phyloP scores from a whole-genome alignment of 37 sponge, comb jelly and placozoan genomes.

The Mnemiopsis leidyi region DNA sequence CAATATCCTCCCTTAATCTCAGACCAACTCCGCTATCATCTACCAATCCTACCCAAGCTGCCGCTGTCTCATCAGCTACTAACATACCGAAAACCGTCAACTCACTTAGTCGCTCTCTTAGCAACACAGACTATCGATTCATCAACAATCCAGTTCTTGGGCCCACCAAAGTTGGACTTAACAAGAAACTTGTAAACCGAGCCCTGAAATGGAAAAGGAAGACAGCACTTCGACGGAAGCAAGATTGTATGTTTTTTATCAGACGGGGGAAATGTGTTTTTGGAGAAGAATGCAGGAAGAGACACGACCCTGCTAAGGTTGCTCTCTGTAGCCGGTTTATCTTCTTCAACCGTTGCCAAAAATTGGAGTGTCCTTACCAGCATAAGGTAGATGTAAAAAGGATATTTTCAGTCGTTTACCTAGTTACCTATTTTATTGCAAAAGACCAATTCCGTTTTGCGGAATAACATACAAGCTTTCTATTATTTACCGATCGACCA shows the following conservation, averaged over 20 bases:
- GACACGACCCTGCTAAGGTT: conserved; percentile 39
- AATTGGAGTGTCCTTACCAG: neutral
- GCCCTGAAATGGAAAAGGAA: conserved; percentile 50
- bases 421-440: too few species aligned
- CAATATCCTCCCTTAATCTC: neutral
- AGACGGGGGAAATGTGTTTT: conserved; percentile 40
- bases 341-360: neutral
- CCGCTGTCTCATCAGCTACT: neutral
- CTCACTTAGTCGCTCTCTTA: neutral
- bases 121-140: neutral
- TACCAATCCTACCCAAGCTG: neutral
- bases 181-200: conserved; percentile 13
- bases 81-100: neutral
- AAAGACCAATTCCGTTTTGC: too few species aligned
- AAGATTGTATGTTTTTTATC: conserved; percentile 54
- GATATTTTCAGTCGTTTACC: too few species aligned
- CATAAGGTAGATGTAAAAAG: too few species aligned
- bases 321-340: conserved; percentile 17
- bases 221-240: neutral
- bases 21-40: neutral
- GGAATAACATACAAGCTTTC: too few species aligned
- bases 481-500: too few species aligned
- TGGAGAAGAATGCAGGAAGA: conserved; percentile 26
- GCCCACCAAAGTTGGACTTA: neutral
- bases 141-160: conserved; percentile 47